phyloP scores from a whole-genome alignment of 92 coral and sea anemone genomes.

The Anthopleura xanthogrammica region DNA sequence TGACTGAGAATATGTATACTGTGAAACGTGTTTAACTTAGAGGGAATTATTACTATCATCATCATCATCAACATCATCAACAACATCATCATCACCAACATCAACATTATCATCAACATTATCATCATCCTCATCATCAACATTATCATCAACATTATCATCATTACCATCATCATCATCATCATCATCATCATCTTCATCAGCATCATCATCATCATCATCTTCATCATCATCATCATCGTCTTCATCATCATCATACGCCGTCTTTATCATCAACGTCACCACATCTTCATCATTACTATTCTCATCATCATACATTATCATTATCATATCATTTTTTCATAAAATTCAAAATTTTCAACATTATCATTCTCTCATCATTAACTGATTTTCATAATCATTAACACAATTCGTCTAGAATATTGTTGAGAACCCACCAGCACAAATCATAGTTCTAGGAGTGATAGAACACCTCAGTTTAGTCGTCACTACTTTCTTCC shows the following conservation, averaged over 20 bases:
- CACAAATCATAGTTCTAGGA: not conserved
- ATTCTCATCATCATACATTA: not conserved
- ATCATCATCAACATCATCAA: too few species aligned
- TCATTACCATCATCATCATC: too few species aligned
- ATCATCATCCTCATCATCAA: not conserved
- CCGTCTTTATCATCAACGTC: not conserved
- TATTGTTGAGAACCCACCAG: not conserved
- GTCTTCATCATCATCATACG: not conserved
- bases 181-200: too few species aligned
- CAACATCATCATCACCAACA: not conserved
- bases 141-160: not conserved
- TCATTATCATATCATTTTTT: too few species aligned
- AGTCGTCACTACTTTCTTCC: conserved; percentile 1
- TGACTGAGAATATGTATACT: too few species aligned
- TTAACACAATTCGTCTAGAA: not conserved
- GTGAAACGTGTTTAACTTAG: too few species aligned
- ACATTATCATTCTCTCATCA: not conserved
- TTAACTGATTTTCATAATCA: not conserved
- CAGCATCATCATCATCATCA: not conserved
- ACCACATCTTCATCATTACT: not conserved
- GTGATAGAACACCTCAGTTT: not conserved
- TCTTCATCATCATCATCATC: not conserved
- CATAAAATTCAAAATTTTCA: too few species aligned
- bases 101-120: not conserved
- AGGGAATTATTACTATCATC: too few species aligned